Base-by-base conservation (phyloP, 2,797 vertebrate genomes). In the Lepidocolaptes lacrymiger region DNA sequence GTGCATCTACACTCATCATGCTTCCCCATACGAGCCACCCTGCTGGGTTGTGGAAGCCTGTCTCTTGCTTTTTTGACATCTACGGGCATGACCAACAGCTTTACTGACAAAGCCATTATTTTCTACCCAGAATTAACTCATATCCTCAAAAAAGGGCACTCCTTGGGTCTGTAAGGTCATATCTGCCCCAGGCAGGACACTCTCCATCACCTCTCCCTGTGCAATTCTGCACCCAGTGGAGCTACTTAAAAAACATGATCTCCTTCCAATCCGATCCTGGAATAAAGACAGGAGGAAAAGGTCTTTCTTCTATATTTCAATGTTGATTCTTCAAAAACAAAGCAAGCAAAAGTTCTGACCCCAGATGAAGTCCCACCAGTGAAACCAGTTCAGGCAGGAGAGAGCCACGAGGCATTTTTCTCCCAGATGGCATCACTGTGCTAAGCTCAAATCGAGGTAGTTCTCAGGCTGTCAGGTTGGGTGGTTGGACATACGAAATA, bases 1-100 rank as follows among this genome's bases (percentile, higher is more conserved):
- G 0, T 2, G 0, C 54, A 46, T 7, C 51, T 28, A 9, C 34
- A 14, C 14, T 12, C 3, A 0, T 48, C 63, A 0, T 30, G 18
- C 62, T 85, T 89, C 89, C 85, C 68, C 59, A 22, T 15, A 51
- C 11, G 62, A 91, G 43, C 63, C 59, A 73, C 28, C 9, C 58
- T 39, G 43, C 7, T 14, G 68, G n/a, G 17, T 34, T 90, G 8
- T 69, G n/a, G 88, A 82, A 94, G 55, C 36, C 49, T 81, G 54
- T 46, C 8, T 66, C 39, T 87, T 68, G 69, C 28, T 48, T 83
- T 68, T 54, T 72, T 51, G 37, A 83, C 46, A 64, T 34, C 69
- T 80, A 41, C 75, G 69, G 83, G 41, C 46, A 75, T 52, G 27
- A 14, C 36, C 30, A 75, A 51, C 32, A 64, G n/a, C 2, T 7